Percentiles rank a stretch among this genome's conserved stretches.
Evolutionary conservation across 2,113 vertebrate genomes (phyloP).

Genomic region (Lophius piscatorius): DNA sequence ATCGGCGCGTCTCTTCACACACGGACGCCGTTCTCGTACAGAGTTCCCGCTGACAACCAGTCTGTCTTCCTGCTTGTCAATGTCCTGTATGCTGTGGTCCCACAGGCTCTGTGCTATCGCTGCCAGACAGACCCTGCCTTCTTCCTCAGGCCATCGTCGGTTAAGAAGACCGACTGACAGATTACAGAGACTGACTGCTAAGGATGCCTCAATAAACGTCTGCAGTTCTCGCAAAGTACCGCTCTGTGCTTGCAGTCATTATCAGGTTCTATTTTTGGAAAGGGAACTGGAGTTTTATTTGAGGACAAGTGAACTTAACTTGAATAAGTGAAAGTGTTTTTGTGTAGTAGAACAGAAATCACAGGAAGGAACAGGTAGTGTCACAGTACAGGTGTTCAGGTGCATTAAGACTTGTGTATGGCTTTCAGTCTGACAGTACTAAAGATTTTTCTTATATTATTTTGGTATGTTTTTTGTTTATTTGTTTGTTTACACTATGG

Average conservation of each 20-base stretch:
- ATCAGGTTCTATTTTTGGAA: slow-evolving; percentile 15
- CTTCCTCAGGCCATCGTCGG: slow-evolving; percentile 80
- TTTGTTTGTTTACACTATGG: slow-evolving; percentile 4
- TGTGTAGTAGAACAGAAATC: not conserved
- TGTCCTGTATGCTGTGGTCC: slow-evolving; percentile 85
- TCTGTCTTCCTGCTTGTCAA: slow-evolving; percentile 86
- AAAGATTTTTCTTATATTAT: not conserved
- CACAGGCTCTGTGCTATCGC: slow-evolving; percentile 91
- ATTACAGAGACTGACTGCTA: not conserved
- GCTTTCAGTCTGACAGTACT: not conserved
- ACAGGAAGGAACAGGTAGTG: not conserved
- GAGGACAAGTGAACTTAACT: no score
- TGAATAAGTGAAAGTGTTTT: slow-evolving; percentile 15
- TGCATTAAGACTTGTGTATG: not conserved
- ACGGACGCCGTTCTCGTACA: slow-evolving; percentile 91
- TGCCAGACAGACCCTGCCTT: slow-evolving; percentile 87
- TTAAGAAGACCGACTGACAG: slow-evolving; percentile 66
- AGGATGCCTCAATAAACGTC: slow-evolving; percentile 17
- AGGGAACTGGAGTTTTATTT: not conserved
- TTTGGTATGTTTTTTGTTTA: slow-evolving; percentile 4
- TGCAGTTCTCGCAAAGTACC: slow-evolving; percentile 3
- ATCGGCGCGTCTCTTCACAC: slow-evolving; percentile 95
- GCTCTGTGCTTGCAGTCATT: slow-evolving; percentile 20
- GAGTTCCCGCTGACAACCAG: slow-evolving; percentile 88
- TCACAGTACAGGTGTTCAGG: not conserved